Conservation (phyloP, 2,888 invertebrate species). For the Protodeltote pygarga region DNA sequence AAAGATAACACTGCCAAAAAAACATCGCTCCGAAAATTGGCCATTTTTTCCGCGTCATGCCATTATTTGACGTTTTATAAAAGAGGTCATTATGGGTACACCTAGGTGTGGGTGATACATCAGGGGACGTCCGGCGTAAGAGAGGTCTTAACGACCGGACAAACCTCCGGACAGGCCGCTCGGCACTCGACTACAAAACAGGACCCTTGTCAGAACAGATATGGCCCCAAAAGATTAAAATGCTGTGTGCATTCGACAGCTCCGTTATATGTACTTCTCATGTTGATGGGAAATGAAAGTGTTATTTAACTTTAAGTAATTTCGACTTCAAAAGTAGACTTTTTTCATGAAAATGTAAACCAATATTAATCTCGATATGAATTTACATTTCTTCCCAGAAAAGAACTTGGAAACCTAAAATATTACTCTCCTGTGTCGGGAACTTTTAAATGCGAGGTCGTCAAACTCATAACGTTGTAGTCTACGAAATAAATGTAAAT, state of each 20-base stretch:
- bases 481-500: too few species aligned
- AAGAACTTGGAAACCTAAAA: too few species aligned
- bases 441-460: too few species aligned
- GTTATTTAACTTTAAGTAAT: too few species aligned
- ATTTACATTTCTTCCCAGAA: too few species aligned
- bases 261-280: constrained; percentile 24
- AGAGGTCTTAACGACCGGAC: constrained; percentile 41
- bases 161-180: constrained; percentile 31
- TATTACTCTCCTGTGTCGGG: too few species aligned
- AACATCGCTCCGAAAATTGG: constrained; percentile 4
- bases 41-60: constrained; percentile 5
- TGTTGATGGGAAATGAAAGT: constrained; percentile 9
- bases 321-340: too few species aligned
- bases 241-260: constrained; percentile 48
- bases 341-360: too few species aligned
- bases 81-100: neutral
- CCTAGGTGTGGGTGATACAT: constrained; percentile 28
- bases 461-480: too few species aligned
- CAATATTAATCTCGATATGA: too few species aligned
- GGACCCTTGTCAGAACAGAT: constrained; percentile 49
- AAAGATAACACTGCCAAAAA: too few species aligned
- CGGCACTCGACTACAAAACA: constrained; percentile 50
- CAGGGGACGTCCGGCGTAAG: constrained; percentile 13
- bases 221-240: constrained; percentile 46
- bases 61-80: constrained; percentile 4